phyloP scores from a whole-genome alignment of 2,888 invertebrate species.

The Netelia virgata region DNA sequence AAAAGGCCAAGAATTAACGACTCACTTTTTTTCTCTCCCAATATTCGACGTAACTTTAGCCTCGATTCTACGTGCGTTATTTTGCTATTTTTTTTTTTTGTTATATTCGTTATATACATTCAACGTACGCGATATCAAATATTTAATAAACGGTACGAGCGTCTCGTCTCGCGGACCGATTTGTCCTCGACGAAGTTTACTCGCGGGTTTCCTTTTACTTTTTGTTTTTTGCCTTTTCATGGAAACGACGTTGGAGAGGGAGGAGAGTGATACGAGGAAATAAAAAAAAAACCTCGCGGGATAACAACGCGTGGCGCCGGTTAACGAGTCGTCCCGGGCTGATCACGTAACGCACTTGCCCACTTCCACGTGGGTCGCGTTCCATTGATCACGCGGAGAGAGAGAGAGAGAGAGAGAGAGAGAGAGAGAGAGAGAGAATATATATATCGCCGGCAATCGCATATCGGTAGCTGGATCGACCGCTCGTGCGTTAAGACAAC shows the following conservation, averaged over 20 bases:
- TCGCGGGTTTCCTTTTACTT: background rate
- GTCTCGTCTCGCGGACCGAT: conserved; percentile 3
- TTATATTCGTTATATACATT: background rate
- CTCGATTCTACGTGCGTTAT: background rate
- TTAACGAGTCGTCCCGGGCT: conserved; percentile 25
- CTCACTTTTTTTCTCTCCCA: conserved; percentile 12
- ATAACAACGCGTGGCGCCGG: conserved; percentile 19
- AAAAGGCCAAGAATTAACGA: conserved; percentile 27
- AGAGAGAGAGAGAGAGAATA: conserved; percentile 11
- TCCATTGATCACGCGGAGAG: conserved; percentile 15
- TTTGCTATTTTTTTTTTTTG: background rate
- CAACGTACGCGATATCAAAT: background rate
- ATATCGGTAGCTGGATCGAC: background rate
- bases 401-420: background rate
- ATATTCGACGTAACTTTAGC: too few species aligned
- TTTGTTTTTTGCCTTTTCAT: too few species aligned
- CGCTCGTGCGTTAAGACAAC: conserved; percentile 28
- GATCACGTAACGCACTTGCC: conserved; percentile 38
- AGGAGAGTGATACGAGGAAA: background rate
- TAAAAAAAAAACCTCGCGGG: background rate
- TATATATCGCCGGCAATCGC: background rate
- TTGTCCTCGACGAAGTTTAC: conserved; percentile 18
- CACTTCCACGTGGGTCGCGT: conserved; percentile 26
- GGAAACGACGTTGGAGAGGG: background rate
- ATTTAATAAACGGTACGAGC: conserved; percentile 16